Conservation (phyloP, 2,113 vertebrate species). For the Ascaphus truei region DNA sequence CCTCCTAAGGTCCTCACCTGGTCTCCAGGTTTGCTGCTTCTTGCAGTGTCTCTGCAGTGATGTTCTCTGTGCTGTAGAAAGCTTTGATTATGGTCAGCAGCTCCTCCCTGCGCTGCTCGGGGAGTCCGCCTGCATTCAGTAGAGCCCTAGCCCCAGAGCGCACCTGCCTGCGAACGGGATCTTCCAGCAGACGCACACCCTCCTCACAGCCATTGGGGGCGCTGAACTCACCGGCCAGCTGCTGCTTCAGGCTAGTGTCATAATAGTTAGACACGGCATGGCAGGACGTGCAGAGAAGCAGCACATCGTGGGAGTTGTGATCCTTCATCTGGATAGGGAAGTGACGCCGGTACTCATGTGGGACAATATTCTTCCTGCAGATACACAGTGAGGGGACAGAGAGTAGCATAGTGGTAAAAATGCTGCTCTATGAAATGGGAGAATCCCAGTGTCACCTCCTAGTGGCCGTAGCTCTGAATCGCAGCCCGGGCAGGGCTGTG, state of each 20-base stretch:
- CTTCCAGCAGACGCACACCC: conserved; percentile 79
- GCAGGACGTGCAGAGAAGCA: conserved; percentile 91
- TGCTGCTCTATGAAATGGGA: no score
- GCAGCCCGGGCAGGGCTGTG: no score
- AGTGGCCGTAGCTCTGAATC: no score
- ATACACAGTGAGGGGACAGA: not conserved
- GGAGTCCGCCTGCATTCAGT: conserved; percentile 76
- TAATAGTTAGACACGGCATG: conserved; percentile 90
- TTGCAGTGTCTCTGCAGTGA: conserved; percentile 71
- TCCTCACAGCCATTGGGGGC: conserved; percentile 91
- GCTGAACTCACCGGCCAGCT: conserved; percentile 76
- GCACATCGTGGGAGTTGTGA: conserved; percentile 95
- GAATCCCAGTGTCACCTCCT: no score
- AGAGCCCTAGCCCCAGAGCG: conserved; percentile 87
- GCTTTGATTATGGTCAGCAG: conserved; percentile 67
- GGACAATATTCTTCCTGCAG: conserved; percentile 89
- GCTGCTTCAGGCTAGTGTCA: conserved; percentile 86
- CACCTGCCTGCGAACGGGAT: conserved; percentile 78
- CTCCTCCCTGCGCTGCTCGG: conserved; percentile 69
- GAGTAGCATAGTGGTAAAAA: not conserved
- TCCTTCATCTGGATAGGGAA: conserved; percentile 97
- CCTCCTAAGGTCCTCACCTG: conserved; percentile 72
- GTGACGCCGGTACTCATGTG: conserved; percentile 91
- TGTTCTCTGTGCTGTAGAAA: conserved; percentile 56
- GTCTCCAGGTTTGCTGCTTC: conserved; percentile 82